Base-by-base conservation (phyloP, 2,797 vertebrate species). In the Echeneis naucrates region DNA sequence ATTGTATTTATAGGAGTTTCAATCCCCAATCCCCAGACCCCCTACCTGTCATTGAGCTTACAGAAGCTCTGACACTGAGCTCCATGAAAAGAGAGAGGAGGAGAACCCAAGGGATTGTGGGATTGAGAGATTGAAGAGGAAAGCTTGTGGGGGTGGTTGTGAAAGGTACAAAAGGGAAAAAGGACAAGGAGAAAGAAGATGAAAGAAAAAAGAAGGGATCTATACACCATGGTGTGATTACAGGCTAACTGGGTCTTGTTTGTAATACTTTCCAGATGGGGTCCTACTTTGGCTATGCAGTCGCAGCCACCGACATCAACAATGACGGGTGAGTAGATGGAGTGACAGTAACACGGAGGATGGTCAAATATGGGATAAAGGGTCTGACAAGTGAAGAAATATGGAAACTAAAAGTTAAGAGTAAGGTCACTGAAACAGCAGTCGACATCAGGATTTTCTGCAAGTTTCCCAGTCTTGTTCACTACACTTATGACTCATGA, bases 241-340 rank as follows among this genome's bases (percentile, higher is more conserved):
- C 83, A 88, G 87, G 70, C 87, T 89, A 78, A 90, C 81, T 69
- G 61, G 63, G 69, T 80, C 77, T 83, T 82, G 68, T 76, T 81
- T 88, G 68, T 91, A 85, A 94, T 94, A 77, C 24, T 8, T 92
- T 95, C 88, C 94, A 97, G 96, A 96, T 97, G 96, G 96, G 96
- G 32, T 95, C 96, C 35, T 97, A 97, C 84, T 97, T 96, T 17
- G 96, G 96, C 80, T 97, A 97, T 2, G 91, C 96, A 0, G 95
- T 97, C 90, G 95, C 95, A 61, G 93, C 89, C 78, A 95, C 93
- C 0, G 96, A 97, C 80, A 72, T 96, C 84, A 96, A 96, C 64
- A 93, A 82, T 14, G 96, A 97, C 0, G 95, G 96, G 96, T 97
- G 86, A 96, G 96, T 87, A 48, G 70, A 65, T 17, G 38, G 45